A percentile compares a stretch with the other conserved stretches of the same genome.
phyloP scores from a whole-genome alignment of 1,140 invertebrate genomes.

The Papilio helenus region DNA sequence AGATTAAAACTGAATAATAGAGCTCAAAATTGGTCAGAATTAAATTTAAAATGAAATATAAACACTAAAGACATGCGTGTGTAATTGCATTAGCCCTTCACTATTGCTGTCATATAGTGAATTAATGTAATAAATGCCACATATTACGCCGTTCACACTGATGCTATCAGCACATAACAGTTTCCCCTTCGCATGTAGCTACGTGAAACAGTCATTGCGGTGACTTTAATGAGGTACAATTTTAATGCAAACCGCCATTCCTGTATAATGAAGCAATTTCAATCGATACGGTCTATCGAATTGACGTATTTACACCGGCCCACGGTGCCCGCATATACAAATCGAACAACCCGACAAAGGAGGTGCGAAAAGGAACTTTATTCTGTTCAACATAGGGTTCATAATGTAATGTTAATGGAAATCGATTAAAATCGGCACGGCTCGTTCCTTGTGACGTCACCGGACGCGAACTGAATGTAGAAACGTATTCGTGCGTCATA shows the following conservation, averaged over 20 bases:
- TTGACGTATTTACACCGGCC: constrained; percentile 48
- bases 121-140: background rate
- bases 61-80: background rate
- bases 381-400: background rate
- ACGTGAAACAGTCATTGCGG: background rate
- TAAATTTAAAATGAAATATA: background rate
- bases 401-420: constrained; percentile 9
- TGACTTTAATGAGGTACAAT: constrained; percentile 37
- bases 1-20: too few species aligned
- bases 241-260: constrained; percentile 32
- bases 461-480: constrained; percentile 57
- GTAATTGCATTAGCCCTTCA: background rate
- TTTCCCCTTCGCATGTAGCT: background rate
- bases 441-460: constrained; percentile 62
- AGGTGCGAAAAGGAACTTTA: constrained; percentile 15
- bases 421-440: constrained; percentile 23
- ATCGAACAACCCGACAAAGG: background rate
- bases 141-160: background rate
- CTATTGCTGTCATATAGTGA: background rate
- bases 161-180: constrained; percentile 4
- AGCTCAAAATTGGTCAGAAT: too few species aligned
- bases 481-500: constrained; percentile 59
- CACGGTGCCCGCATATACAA: constrained; percentile 38
- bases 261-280: constrained; percentile 49
- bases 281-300: constrained; percentile 45